Percentiles rank a stretch among this genome's conserved stretches.
phyloP scores from a whole-genome alignment of 35 echinoderm and acorn worm species.

The Stichopus chloronotus region DNA sequence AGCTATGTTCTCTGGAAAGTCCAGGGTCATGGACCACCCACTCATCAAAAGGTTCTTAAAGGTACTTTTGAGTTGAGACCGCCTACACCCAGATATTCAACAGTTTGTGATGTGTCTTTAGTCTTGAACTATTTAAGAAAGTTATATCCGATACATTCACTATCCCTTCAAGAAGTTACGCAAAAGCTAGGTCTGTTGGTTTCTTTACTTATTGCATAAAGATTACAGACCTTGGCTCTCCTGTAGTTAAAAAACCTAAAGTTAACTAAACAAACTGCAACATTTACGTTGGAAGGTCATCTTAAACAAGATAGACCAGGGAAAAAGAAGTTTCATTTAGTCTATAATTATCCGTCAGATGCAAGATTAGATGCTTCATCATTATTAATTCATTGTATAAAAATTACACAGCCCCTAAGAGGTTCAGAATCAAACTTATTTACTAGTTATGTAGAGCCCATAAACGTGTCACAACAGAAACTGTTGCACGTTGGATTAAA shows the following conservation, averaged over 20 bases:
- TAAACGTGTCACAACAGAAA: background rate
- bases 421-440: slow-evolving; percentile 29
- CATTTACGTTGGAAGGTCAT: slow-evolving; percentile 10
- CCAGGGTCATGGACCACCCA: background rate
- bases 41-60: slow-evolving; percentile 4
- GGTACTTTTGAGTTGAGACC: background rate
- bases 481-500: background rate
- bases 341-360: background rate
- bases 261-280: slow-evolving; percentile 13
- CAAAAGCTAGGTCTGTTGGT: background rate
- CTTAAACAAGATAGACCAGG: background rate
- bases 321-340: slow-evolving; percentile 9
- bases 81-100: background rate
- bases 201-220: background rate
- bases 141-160: background rate
- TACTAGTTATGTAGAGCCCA: background rate
- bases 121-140: slow-evolving; percentile 15
- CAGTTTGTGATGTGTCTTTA: slow-evolving; percentile 6
- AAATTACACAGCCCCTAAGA: background rate
- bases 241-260: background rate
- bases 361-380: slow-evolving; percentile 9
- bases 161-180: background rate
- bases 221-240: background rate
- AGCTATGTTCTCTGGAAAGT: background rate
- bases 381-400: background rate